phyloP scores from a whole-genome alignment of 2,113 vertebrate genomes.

The Myodes glareolus region DNA sequence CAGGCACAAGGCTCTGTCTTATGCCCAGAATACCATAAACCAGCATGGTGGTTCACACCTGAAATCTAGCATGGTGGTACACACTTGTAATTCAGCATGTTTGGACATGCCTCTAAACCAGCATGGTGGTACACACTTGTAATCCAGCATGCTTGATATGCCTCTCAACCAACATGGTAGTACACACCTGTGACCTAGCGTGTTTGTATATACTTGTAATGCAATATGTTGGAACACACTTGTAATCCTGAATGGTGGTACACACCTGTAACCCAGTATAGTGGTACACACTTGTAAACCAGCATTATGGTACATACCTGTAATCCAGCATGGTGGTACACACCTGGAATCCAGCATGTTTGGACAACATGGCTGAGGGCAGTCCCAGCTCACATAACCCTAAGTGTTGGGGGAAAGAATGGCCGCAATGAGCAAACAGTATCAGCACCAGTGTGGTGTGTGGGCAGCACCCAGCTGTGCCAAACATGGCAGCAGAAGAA shows the following conservation, averaged over 20 bases:
- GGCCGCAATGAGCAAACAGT: too few relatives aligned
- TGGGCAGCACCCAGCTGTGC: not conserved
- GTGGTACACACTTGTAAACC: too few relatives aligned
- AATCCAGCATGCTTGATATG: not conserved
- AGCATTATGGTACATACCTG: not conserved
- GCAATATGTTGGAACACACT: not conserved
- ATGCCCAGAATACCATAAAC: not conserved
- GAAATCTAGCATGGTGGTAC: not conserved
- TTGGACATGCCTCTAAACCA: too few relatives aligned
- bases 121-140: not conserved
- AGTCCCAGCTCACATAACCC: not conserved
- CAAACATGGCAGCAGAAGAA: accelerated
- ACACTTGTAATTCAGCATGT: not conserved
- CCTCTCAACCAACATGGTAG: not conserved
- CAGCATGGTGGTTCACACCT: not conserved
- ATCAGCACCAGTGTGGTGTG: too few relatives aligned
- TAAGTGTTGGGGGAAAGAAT: not conserved
- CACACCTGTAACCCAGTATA: not conserved
- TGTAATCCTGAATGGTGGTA: too few relatives aligned
- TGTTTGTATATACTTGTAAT: accelerated
- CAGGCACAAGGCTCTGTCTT: not conserved
- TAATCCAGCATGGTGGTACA: too few relatives aligned
- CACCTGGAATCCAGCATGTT: not conserved
- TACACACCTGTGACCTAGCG: not conserved
- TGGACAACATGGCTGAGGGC: not conserved